These are phyloP conservation scores for Pristionchus fissidentatus DNA, from an alignment of 2,888 invertebrate species.

Conservation along the genomic window DNA sequence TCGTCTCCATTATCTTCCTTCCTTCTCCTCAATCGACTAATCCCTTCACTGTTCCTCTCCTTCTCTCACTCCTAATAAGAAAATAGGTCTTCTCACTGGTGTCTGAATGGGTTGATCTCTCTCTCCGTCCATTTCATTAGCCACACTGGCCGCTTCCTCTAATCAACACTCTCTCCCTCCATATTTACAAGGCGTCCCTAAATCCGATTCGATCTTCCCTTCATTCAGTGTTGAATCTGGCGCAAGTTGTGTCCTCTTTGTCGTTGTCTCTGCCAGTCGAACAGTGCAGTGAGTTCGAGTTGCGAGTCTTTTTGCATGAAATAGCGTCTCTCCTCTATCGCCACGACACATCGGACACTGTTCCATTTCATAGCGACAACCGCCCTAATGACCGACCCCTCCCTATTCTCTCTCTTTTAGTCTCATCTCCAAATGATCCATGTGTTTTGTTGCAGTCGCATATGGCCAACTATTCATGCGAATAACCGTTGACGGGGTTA, in stretches of 20 bases:
- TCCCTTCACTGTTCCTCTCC: not conserved
- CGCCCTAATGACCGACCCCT: not conserved
- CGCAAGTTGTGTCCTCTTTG: too few species aligned
- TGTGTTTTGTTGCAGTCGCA: too few species aligned
- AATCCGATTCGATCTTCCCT: too few species aligned
- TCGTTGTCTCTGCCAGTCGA: not conserved
- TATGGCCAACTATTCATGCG: not conserved
- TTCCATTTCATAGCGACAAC: not conserved
- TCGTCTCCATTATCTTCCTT: not conserved
- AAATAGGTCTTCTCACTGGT: conserved; percentile 32
- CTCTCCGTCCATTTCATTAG: conserved; percentile 32
- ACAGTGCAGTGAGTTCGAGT: conserved; percentile 1
- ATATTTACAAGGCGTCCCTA: conserved; percentile 38
- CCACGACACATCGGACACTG: too few species aligned
- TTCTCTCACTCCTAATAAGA: conserved; percentile 18
- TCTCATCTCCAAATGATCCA: not conserved
- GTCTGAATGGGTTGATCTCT: conserved; percentile 19
- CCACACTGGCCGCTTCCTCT: not conserved
- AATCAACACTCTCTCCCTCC: conserved; percentile 21
- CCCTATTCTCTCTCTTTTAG: not conserved
- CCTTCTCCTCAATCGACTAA: not conserved
- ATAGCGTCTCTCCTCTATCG: too few species aligned
- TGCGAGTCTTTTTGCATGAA: not conserved
- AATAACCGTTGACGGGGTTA: not conserved
- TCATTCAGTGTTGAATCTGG: too few species aligned